Conservation (phyloP, 2,113 vertebrate genomes). For the sheep (Ovis aries) region ARS-UI_Ramb_v3.0 NC_056057.1:35038001-35038500, state of each 20-base stretch:
- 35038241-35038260: background rate
- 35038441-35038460: background rate
- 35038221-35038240: background rate
- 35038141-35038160: background rate
- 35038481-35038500: background rate
- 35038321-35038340: background rate
- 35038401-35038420: background rate
- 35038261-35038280: background rate
- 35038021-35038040: slow-evolving; percentile 39
- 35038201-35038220: background rate
- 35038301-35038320: background rate
- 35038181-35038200: background rate
- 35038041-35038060: slow-evolving; percentile 49
- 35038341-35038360: background rate
- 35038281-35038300: background rate
- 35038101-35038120: slow-evolving; percentile 8
- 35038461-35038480: background rate
- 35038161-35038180: slow-evolving; percentile 23
- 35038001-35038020: slow-evolving; percentile 24
- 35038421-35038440: background rate
- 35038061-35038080: background rate
- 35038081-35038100: slow-evolving; percentile 24
- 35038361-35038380: background rate
- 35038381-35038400: background rate
- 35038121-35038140: background rate